Conservation (phyloP, 2,113 vertebrate genomes). For the Lepidothrix coronata region DNA sequence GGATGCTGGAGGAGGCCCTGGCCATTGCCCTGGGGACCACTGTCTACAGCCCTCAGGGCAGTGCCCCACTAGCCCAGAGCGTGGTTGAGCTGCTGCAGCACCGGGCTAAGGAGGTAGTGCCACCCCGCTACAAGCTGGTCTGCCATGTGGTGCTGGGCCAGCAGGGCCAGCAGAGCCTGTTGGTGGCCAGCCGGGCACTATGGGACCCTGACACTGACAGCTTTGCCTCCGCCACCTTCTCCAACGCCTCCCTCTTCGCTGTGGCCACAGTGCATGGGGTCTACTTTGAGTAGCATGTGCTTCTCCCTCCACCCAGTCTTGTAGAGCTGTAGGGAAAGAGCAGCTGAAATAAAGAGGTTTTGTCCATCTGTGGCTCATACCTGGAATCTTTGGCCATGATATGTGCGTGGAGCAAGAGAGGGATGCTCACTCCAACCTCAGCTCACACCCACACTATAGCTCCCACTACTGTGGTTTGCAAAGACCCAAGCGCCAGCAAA, state of each 20-base stretch:
- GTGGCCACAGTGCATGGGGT: slow-evolving; percentile 75
- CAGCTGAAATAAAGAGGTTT: slow-evolving; percentile 59
- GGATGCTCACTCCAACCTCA: not conserved
- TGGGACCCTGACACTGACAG: slow-evolving; percentile 70
- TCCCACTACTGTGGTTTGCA: not conserved
- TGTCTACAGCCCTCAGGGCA: slow-evolving; percentile 53
- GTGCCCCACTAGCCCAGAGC: slow-evolving; percentile 34
- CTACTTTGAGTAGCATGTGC: slow-evolving; percentile 71
- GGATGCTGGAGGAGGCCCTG: slow-evolving; percentile 57
- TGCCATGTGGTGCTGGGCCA: slow-evolving; percentile 78
- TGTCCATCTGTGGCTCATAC: not conserved
- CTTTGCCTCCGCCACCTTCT: slow-evolving; percentile 70
- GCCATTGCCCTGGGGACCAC: not conserved
- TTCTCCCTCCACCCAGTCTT: not conserved
- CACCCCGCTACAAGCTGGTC: slow-evolving; percentile 81
- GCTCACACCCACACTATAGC: not conserved
- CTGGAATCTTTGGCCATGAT: not conserved
- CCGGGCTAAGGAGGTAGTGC: slow-evolving; percentile 67
- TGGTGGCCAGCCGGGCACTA: slow-evolving; percentile 71
- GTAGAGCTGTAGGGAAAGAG: not conserved
- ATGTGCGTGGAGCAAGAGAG: fast-evolving
- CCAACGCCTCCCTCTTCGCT: slow-evolving; percentile 75
- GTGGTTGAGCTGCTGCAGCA: slow-evolving; percentile 69
- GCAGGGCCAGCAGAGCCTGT: slow-evolving; percentile 63
- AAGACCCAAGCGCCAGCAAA: not conserved